These are phyloP conservation scores for Tinea trinotella DNA, from an alignment of 2,888 invertebrate genomes.

Conservation along the genomic window DNA sequence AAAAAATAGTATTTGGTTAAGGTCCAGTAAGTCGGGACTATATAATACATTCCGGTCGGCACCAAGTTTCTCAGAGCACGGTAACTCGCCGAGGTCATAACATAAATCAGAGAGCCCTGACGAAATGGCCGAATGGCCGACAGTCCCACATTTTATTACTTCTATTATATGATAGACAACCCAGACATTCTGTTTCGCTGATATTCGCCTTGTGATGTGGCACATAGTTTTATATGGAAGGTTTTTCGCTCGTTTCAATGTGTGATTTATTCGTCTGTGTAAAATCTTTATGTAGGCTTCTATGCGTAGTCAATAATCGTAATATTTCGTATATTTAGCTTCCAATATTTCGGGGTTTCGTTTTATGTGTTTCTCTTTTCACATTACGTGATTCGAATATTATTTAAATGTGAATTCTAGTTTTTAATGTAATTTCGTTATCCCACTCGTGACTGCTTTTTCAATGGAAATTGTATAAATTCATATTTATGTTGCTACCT, in stretches of 20 bases:
- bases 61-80: conserved; percentile 5
- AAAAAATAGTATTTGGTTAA: not conserved
- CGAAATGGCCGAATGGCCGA: conserved; percentile 19
- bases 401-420: conserved; percentile 7
- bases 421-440: conserved; percentile 12
- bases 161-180: conserved; percentile 20
- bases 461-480: not conserved
- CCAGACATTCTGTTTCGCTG: conserved; percentile 11
- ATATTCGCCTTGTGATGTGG: conserved; percentile 7
- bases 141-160: conserved; percentile 20
- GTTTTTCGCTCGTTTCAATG: not conserved
- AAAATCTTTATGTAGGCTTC: conserved; percentile 7
- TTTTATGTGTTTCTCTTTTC: conserved; percentile 7
- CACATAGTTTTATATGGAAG: not conserved
- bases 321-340: conserved; percentile 10
- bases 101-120: conserved; percentile 19
- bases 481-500: not conserved
- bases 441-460: conserved; percentile 7
- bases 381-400: conserved; percentile 5
- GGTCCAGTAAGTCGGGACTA: conserved; percentile 10
- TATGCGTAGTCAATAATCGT: conserved; percentile 13
- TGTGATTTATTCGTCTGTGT: not conserved
- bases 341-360: not conserved
- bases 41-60: conserved; percentile 7
- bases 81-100: conserved; percentile 18